Evolutionary conservation across 2,888 invertebrate species (phyloP), one percentile per base, ranked within the genome.

Genomic region (Epiblema foenella): DNA sequence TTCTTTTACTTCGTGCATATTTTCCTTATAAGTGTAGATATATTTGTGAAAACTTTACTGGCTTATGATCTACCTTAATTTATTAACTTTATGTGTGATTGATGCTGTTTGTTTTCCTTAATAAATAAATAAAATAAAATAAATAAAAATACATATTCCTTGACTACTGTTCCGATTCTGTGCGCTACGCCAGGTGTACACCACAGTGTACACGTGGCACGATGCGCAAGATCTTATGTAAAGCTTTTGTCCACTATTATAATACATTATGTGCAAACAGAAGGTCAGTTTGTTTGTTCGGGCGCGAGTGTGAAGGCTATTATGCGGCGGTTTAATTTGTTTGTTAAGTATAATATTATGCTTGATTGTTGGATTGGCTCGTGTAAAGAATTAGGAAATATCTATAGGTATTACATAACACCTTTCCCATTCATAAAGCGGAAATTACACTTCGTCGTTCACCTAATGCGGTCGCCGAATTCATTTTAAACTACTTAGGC

Each of bases 201-300:
- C 29, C 29, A n/a, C 49, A 51, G 59, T 24, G 24, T 69, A 66
- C 66, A 71, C 70, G 65, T 62, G 70, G 60, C 60, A 11, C n/a
- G 69, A 69, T 56, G 68, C 49, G 46, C 37, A 57, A 46, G 68
- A 69, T 64, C 69, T 59, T 69, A 69, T 65, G 52, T 69, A 69
- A 69, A 69, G 58, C 69, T 69, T 64, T 69, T 64, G 69, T 64
- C 57, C 57, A 63, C 51, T 39, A 52, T 60, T 59, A n/a, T n/a
- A 37, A 63, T 63, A 63, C 18, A 33, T 33, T 33, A 39, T 37
- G 54, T 64, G 58, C 63, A 39, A 49, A 42, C 9, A 65, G 64
- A 64, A 65, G 69, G 69, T 24, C 57, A 39, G 29, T 62, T 11
- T 69, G 49, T 57, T 57, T 60, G 54, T 68, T 67, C 59, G 67